Conservation (phyloP, 1,140 invertebrate species). For the Drosophila yakuba region DNA sequence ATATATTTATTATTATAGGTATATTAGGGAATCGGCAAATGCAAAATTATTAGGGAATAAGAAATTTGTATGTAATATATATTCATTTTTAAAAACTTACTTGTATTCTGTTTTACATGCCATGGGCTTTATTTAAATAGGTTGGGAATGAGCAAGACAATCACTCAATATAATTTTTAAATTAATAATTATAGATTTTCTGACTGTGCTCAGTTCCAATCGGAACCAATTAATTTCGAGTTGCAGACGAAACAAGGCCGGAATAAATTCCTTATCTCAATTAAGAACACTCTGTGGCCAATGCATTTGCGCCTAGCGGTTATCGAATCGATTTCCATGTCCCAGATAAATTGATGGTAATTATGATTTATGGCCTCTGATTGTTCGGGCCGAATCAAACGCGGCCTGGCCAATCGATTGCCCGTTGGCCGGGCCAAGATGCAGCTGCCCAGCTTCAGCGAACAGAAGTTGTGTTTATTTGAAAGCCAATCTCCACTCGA, state of each 20-base stretch:
- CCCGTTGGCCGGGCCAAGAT: constrained; percentile 4
- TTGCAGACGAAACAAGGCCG: background rate
- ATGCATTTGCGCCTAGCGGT: constrained; percentile 6
- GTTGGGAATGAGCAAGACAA: too few relatives aligned
- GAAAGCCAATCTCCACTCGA: constrained; percentile 47
- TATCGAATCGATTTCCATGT: background rate
- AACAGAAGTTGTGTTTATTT: constrained; percentile 60
- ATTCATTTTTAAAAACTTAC: too few relatives aligned
- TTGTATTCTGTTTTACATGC: too few relatives aligned
- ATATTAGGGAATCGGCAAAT: too few relatives aligned
- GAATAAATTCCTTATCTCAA: constrained; percentile 39
- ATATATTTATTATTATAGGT: too few relatives aligned
- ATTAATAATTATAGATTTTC: background rate
- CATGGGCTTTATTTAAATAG: too few relatives aligned
- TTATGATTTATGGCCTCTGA: constrained; percentile 13
- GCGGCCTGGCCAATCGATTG: constrained; percentile 45
- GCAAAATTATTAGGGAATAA: too few relatives aligned
- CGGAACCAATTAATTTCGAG: background rate
- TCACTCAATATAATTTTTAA: background rate
- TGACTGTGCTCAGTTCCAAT: background rate
- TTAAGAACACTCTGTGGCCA: constrained; percentile 12
- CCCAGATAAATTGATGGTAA: constrained; percentile 33
- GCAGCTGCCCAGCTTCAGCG: background rate
- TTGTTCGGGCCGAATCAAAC: constrained; percentile 25
- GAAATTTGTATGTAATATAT: too few relatives aligned